Conservation (phyloP, 64 coral and sea anemone species). For the Platygyra sinensis region DNA sequence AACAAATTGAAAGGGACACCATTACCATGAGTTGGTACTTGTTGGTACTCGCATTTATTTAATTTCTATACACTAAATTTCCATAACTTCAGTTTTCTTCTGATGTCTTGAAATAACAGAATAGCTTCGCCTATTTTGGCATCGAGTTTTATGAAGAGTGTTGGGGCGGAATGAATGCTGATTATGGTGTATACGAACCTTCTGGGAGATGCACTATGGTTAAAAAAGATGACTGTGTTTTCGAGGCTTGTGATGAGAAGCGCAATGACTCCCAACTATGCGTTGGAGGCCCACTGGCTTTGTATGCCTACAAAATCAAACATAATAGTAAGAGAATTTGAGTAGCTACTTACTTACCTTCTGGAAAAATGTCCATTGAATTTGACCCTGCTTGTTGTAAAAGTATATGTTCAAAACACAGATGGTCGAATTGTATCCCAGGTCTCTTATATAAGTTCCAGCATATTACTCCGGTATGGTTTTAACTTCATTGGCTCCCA, state of each 20-base stretch:
- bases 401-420: too few relatives aligned
- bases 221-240: neutral
- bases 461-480: too few relatives aligned
- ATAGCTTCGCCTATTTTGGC: neutral
- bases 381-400: too few relatives aligned
- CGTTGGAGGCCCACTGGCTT: neutral
- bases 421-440: too few relatives aligned
- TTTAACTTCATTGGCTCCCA: too few relatives aligned
- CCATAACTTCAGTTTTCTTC: too few relatives aligned
- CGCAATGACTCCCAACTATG: neutral
- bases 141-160: neutral
- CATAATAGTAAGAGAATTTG: neutral
- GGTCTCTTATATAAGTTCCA: too few relatives aligned
- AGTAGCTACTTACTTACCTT: too few relatives aligned
- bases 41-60: too few relatives aligned
- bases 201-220: neutral
- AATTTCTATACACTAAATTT: too few relatives aligned
- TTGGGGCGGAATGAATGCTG: neutral
- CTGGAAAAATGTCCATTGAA: neutral
- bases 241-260: neutral
- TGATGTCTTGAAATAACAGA: neutral
- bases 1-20: too few relatives aligned
- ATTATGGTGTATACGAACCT: neutral
- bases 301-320: neutral
- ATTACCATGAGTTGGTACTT: too few relatives aligned